Evolutionary conservation across 2,888 invertebrate species (phyloP), one percentile per base, ranked within the genome.

Genomic region (Agrochola litura): DNA sequence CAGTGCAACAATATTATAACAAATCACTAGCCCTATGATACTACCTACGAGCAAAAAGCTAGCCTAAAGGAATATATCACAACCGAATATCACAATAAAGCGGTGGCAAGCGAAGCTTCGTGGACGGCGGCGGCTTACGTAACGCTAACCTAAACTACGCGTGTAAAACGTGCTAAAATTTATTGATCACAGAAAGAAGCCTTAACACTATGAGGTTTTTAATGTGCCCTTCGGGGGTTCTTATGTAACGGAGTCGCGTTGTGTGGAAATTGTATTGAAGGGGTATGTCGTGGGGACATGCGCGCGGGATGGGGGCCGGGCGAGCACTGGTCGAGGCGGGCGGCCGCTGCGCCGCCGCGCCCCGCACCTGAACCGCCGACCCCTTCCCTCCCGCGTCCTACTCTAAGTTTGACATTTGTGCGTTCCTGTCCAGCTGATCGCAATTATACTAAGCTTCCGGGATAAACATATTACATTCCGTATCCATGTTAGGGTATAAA

Each of bases 41-140:
- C 86, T 83, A 82, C 60, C 94, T 95, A 96, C 90, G 91, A 94
- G 95, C 96, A 94, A 95, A 92, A 96, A 95, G 96, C 96, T 92
- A 91, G 96, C 95, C 95, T 96, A 95, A 91, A 94, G 87, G 90
- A 92, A 92, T 89, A 89, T 90, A 96, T 96, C 96, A 96, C 96
- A 96, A 96, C 96, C 96, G 94, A 95, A 94, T 96, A 96, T 96
- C 96, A 96, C 96, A 96, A 94, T 91, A 95, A 90, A 95, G 96
- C 95, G 90, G 94, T 95, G 94, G 95, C 95, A 95, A 96, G 96
- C 96, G 92, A 96, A 96, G 96, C 96, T 96, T 94, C 90, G 95
- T 96, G 96, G 96, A 96, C 96, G 96, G 96, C 95, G 95, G 95
- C 94, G 93, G 93, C 95, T 96, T 96, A 96, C 94, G 96, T 96